These are phyloP conservation scores for Heptranchias perlo DNA, from an alignment of 2,113 vertebrate genomes.

Conservation along the genomic window DNA sequence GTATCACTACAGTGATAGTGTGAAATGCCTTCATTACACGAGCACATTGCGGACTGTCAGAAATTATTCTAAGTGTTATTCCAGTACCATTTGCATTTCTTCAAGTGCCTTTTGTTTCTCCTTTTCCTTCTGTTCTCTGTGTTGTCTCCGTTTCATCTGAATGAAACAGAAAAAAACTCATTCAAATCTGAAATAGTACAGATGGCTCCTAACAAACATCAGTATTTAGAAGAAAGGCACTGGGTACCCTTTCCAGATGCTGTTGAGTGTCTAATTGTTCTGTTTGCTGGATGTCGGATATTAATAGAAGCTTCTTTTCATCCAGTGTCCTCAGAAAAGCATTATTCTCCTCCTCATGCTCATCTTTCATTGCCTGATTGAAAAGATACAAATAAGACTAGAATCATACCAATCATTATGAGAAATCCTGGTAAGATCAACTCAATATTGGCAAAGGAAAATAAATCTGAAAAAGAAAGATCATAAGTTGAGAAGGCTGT, in stretches of 20 bases:
- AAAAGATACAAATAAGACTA: not conserved
- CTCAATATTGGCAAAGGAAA: not conserved
- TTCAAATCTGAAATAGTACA: not conserved
- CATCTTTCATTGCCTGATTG: constrained; percentile 55
- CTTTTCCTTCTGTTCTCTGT: constrained; percentile 49
- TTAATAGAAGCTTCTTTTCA: not conserved
- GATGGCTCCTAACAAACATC: not conserved
- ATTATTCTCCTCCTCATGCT: constrained; percentile 63
- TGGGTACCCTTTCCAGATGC: constrained; percentile 51
- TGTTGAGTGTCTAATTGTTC: constrained; percentile 39
- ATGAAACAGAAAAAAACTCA: not conserved
- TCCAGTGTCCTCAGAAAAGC: constrained; percentile 47
- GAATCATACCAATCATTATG: not conserved
- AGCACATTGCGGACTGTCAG: not conserved
- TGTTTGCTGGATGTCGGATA: not conserved
- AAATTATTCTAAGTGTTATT: not conserved
- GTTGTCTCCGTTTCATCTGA: constrained; percentile 46
- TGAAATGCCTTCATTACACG: not conserved
- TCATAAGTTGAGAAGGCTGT: too few relatives aligned
- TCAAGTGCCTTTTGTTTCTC: constrained; percentile 51
- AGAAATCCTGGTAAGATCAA: not conserved
- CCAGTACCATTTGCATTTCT: constrained; percentile 51
- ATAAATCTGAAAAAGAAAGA: not conserved
- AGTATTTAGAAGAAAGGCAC: not conserved
- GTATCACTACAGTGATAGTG: not conserved